Conservation (phyloP, 2,113 vertebrate genomes). For the Passer domesticus region DNA sequence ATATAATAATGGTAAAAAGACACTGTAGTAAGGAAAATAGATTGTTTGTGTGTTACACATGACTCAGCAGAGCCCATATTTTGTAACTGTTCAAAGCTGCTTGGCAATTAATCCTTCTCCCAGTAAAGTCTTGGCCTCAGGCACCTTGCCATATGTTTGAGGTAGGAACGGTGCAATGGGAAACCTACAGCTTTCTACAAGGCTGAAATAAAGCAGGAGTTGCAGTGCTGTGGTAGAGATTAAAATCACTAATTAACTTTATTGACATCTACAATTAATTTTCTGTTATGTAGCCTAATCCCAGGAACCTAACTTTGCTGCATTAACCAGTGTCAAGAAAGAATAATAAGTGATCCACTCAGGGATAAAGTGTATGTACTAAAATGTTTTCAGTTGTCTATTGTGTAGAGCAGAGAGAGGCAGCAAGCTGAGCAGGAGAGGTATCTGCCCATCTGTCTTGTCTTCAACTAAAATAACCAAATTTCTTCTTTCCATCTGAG, state of each 20-base stretch:
- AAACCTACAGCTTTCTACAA: neutral
- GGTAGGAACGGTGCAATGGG: neutral
- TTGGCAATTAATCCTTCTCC: neutral
- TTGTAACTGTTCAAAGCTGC: neutral
- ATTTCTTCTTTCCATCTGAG: neutral
- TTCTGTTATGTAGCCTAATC: neutral
- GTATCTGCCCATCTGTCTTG: neutral
- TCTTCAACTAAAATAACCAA: neutral
- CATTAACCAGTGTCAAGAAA: neutral
- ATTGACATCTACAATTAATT: neutral
- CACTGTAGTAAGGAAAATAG: neutral
- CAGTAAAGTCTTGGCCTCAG: neutral
- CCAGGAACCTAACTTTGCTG: neutral
- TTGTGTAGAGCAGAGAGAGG: neutral
- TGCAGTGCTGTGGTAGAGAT: neutral
- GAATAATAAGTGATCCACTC: neutral
- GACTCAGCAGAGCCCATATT: constrained; percentile 18
- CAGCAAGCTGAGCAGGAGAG: neutral
- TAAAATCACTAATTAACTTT: neutral
- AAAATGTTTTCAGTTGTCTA: neutral
- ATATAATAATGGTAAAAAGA: neutral
- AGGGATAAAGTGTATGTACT: neutral
- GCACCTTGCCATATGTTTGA: neutral
- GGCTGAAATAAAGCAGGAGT: neutral
- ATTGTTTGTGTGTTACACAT: neutral